Evolutionary conservation across 2,113 vertebrate species (phyloP), one percentile per base, ranked within the genome.

Genomic region (Gallinago jamesoni): DNA sequence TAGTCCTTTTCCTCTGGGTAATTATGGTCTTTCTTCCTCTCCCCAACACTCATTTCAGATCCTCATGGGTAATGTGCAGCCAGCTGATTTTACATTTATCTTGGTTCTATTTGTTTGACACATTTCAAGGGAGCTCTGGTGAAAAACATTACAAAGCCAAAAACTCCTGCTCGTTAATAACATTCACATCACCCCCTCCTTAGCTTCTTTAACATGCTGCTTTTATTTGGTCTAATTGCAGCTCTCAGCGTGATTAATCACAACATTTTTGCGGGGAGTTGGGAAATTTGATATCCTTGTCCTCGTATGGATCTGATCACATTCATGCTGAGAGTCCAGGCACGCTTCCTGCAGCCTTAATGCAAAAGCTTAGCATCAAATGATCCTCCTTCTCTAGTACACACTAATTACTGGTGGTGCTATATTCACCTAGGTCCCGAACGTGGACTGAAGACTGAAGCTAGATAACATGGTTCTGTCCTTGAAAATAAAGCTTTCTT

Each of bases 161-260:
- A 91, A 73, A 53, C 70, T 93, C 93, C 69, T 59, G 73, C 91
- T 96, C 28, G 0, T 86, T 96, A 96, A 86, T 64, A 78, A 73
- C 48, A 94, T 64, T 73, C 93, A 83, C 56, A 69, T 93, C 76
- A 75, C 86, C 86, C 92, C 89, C 91, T 80, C 6, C 85, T 76
- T 63, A 89, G 73, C 43, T 89, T 67, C 86, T 96, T 91, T 57
- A 94, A 55, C 89, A 90, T 70, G 59, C 76, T 93, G 90, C 81
- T 96, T 93, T 96, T 94, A 94, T 96, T 97, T 96, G 91, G 73
- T 96, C 74, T 96, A 93, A 94, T 83, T 90, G 94, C 84, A 88
- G 53, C 89, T 90, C 87, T 55, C 70, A 72, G 85, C 39, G 0
- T 96, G 93, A 96, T 97, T 93, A 96, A 96, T 94, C 94, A 94